Evolutionary conservation across 2,888 invertebrate genomes (phyloP), one percentile per base, ranked within the genome.

Genomic region (Drosophila incognita): DNA sequence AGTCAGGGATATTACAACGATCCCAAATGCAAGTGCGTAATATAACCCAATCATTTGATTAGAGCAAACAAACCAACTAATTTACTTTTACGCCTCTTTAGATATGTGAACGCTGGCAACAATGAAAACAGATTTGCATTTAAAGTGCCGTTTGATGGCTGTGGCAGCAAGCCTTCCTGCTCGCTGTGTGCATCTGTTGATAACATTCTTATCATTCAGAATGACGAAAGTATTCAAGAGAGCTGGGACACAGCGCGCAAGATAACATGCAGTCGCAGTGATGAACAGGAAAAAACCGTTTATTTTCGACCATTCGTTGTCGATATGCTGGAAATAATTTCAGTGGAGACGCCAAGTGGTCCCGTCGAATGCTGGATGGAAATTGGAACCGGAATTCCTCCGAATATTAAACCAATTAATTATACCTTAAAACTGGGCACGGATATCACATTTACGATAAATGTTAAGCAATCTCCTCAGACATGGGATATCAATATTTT

Each of bases 321-420:
- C 0, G 95, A 96, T 77, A 96, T 96, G 95, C 92, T 96, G 31
- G 95, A 96, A 82, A 95, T 96, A 0, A 94, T 96, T 3, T 95
- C 95, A 0, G 95, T 96, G 0, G 95, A 95, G 29, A 95, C 95
- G 0, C 94, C 95, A 0, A 94, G 94, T 18, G 95, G 95, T 5
- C 94, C 95, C 1, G 94, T 96, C 0, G 95, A 96, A 82, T 96
- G 96, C 92, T 96, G 96, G 96, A 96, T 96, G 96, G 96, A 96
- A 79, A 96, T 96, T 70, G 95, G 95, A 83, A 94, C 94, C 79
- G 96, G 96, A 87, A 94, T 94, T 77, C 96, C 95, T 91, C 96
- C 96, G 33, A 91, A 96, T 89, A 93, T 94, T 75, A 96, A 72
- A 1, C 89, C 90, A 27, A 95, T 95, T 81, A 95, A 95, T 90